Percentiles rank a stretch among this genome's conserved stretches.
Evolutionary conservation across 2,888 invertebrate genomes (phyloP).

Genomic region (Hirtodrosophila trivittata): DNA sequence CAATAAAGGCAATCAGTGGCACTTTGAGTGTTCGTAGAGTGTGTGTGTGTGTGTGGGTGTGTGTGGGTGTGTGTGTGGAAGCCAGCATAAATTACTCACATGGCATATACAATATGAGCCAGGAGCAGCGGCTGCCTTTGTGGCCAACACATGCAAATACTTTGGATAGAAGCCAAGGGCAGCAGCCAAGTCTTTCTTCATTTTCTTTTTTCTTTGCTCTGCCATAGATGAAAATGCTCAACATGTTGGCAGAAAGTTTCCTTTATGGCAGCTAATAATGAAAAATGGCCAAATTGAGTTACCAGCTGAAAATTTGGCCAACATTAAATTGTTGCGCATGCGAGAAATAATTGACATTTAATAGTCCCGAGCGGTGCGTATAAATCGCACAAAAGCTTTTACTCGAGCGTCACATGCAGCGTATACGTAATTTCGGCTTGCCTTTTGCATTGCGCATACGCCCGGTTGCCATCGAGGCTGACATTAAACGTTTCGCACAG

Average conservation of each 20-base stretch:
- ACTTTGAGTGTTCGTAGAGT: neutral
- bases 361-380: constrained; percentile 40
- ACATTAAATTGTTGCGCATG: constrained; percentile 57
- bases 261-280: constrained; percentile 65
- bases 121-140: constrained; percentile 33
- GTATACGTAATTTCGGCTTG: constrained; percentile 27
- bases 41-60: neutral
- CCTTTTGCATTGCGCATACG: constrained; percentile 46
- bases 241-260: constrained; percentile 40
- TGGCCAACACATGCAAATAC: constrained; percentile 29
- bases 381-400: constrained; percentile 39
- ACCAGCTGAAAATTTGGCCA: constrained; percentile 46
- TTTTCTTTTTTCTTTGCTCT: too few species aligned
- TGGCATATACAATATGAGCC: constrained; percentile 48
- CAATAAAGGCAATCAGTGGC: constrained; percentile 56
- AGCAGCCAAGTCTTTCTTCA: neutral
- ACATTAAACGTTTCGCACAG: constrained; percentile 9
- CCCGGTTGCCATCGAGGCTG: constrained; percentile 34
- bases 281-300: constrained; percentile 63
- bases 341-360: constrained; percentile 71
- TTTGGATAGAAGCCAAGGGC: constrained; percentile 7
- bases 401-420: constrained; percentile 18
- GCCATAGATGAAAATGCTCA: too few species aligned
- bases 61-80: constrained; percentile 22
- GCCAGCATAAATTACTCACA: constrained; percentile 62